These are phyloP conservation scores for Ommatoiulus sabulosus DNA, from an alignment of 2,888 invertebrate species.

Conservation along the genomic window DNA sequence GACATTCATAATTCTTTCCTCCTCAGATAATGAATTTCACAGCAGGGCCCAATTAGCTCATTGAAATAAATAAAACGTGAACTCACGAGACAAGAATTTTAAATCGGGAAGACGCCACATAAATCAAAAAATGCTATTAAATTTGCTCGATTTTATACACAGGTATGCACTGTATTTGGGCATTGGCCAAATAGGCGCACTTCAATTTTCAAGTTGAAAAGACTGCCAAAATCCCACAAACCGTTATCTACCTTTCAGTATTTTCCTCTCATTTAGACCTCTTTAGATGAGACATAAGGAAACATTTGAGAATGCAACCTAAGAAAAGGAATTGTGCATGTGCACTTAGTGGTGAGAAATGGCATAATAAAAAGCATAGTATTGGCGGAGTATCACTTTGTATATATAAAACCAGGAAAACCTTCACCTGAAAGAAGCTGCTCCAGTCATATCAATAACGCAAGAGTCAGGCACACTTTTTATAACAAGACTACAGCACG, in stretches of 20 bases:
- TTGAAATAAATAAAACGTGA: neutral
- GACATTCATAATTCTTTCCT: neutral
- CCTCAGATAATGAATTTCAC: neutral
- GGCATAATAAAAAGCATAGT: slow-evolving; percentile 10
- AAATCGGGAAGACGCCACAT: neutral
- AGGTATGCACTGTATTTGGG: too few species aligned
- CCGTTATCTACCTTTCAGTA: neutral
- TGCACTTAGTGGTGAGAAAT: slow-evolving; percentile 19
- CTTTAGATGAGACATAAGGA: slow-evolving; percentile 25
- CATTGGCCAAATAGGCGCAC: neutral
- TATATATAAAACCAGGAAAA: slow-evolving; percentile 16
- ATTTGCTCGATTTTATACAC: neutral
- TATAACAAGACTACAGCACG: neutral
- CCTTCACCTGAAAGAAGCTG: slow-evolving; percentile 43
- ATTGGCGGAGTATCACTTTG: neutral
- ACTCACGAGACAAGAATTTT: neutral
- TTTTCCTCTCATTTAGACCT: neutral
- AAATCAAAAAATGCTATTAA: neutral
- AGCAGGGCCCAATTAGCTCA: neutral
- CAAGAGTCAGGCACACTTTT: neutral
- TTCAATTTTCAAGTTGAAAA: neutral
- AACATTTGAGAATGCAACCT: slow-evolving; percentile 34
- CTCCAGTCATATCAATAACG: slow-evolving; percentile 13
- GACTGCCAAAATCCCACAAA: neutral
- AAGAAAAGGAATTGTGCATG: slow-evolving; percentile 23